These are phyloP conservation scores for Yasuhikotakia modesta DNA, from an alignment of 2,797 vertebrate genomes.

Conservation along the genomic window DNA sequence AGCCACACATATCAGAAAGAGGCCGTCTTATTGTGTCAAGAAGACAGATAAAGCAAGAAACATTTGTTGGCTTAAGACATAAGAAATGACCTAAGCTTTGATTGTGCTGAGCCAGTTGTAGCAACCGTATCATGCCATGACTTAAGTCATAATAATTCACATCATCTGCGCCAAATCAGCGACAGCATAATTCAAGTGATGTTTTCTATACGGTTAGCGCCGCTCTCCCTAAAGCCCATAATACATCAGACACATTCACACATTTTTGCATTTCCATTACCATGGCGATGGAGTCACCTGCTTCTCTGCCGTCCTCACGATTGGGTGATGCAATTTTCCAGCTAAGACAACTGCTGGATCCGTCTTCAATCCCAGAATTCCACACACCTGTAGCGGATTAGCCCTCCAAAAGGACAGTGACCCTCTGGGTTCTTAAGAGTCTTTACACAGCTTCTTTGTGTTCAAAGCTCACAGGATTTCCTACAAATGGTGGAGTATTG, in stretches of 20 bases:
- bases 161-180: conserved; percentile 16
- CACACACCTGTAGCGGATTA: conserved; percentile 67
- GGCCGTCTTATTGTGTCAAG: no score
- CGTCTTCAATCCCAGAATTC: conserved; percentile 52
- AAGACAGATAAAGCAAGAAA: no score
- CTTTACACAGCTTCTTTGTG: conserved; percentile 33
- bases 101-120: no score
- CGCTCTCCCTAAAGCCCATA: conserved; percentile 16
- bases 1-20: no score
- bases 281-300: conserved; percentile 24
- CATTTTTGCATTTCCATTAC: conserved; percentile 41
- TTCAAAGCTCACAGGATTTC: background rate
- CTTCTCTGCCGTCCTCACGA: conserved; percentile 13
- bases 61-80: no score
- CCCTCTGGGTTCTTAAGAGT: conserved; percentile 13
- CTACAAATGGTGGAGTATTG: background rate
- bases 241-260: conserved; percentile 43
- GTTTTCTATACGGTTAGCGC: background rate
- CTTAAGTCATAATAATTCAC: background rate
- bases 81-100: no score
- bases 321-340: conserved; percentile 50
- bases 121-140: no score
- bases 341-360: conserved; percentile 35
- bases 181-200: background rate
- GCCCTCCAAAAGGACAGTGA: conserved; percentile 47